phyloP scores from a whole-genome alignment of 2,797 vertebrate genomes.

The Coreius guichenoti region DNA sequence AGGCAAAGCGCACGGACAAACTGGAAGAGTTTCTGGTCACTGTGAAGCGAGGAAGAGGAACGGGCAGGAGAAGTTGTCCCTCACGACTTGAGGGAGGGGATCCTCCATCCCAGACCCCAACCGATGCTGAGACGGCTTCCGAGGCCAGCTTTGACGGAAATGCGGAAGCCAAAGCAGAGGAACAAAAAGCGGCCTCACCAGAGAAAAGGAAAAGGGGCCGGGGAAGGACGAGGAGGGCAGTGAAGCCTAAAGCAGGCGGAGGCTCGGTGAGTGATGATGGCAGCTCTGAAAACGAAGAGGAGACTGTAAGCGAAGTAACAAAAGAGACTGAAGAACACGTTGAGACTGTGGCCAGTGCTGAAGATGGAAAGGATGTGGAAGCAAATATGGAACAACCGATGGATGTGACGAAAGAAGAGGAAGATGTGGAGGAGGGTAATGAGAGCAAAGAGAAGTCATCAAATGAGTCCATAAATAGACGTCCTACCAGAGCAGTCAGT shows the following conservation, averaged over 20 bases:
- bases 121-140: conserved; percentile 91
- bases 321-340: conserved; percentile 62
- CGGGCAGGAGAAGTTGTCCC: conserved; percentile 77
- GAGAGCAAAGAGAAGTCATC: conserved; percentile 65
- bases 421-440: conserved; percentile 45
- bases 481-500: conserved; percentile 70
- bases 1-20: conserved; percentile 93
- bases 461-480: conserved; percentile 60
- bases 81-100: conserved; percentile 86
- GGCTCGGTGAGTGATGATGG: conserved; percentile 71
- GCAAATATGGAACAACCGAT: conserved; percentile 61
- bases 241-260: conserved; percentile 29
- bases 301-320: conserved; percentile 53
- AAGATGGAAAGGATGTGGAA: conserved; percentile 56
- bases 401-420: conserved; percentile 70
- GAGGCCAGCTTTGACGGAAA: conserved; percentile 93
- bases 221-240: conserved; percentile 54
- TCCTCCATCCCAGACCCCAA: conserved; percentile 86
- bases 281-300: conserved; percentile 80
- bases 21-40: conserved; percentile 95
- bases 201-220: conserved; percentile 73
- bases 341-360: conserved; percentile 65
- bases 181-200: conserved; percentile 71
- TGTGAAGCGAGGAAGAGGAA: conserved; percentile 81
- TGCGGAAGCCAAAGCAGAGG: conserved; percentile 77